A percentile compares a stretch with the other conserved stretches of the same genome.
These are phyloP conservation scores for Triplophysa bombifrons DNA, from an alignment of 2,797 vertebrate species.

Conservation along the genomic window DNA sequence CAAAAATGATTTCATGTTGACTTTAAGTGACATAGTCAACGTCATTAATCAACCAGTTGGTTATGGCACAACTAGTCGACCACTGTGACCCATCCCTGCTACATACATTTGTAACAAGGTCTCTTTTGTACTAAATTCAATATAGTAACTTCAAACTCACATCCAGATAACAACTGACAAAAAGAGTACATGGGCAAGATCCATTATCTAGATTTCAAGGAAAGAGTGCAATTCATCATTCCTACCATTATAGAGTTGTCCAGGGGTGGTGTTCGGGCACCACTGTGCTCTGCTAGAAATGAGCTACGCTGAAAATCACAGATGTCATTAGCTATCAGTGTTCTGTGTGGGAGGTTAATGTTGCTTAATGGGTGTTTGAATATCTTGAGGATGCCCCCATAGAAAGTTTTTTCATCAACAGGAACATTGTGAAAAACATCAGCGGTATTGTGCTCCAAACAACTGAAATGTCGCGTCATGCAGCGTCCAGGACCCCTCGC, in stretches of 20 bases:
- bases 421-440: conserved; percentile 30
- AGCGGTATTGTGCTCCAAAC: conserved; percentile 16
- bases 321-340: conserved; percentile 63
- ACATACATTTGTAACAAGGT: not conserved
- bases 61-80: not conserved
- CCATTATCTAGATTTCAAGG: conserved; percentile 48
- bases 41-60: not conserved
- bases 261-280: conserved; percentile 54
- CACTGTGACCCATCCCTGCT: not conserved
- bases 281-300: conserved; percentile 48
- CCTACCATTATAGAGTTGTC: conserved; percentile 57
- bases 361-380: conserved; percentile 44
- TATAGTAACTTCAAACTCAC: not conserved
- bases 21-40: not conserved
- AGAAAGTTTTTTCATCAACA: conserved; percentile 36
- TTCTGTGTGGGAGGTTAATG: conserved; percentile 65
- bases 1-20: too few species aligned
- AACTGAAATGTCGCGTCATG: conserved; percentile 50
- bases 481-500: conserved; percentile 31
- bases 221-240: conserved; percentile 59
- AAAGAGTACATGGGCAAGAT: conserved; percentile 34
- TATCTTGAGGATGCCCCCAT: conserved; percentile 46
- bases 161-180: conserved; percentile 23
- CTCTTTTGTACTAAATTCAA: conserved; percentile 1
- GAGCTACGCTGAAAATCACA: conserved; percentile 54